Conservation (phyloP, 35 echinoderm and acorn worm genomes). For the Anneissia japonica region DNA sequence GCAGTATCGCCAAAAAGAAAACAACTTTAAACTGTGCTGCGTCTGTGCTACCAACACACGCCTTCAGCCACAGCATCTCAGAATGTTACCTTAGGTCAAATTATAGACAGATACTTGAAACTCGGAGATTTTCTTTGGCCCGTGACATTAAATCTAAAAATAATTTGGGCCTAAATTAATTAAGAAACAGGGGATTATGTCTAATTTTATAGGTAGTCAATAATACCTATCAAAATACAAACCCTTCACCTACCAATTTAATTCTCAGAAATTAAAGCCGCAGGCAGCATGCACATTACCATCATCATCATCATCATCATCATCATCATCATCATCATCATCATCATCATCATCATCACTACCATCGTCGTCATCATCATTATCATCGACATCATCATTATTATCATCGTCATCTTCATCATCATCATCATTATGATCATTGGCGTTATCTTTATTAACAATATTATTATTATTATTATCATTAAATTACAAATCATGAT, state of each 20-base stretch:
- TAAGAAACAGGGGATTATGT: neutral
- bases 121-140: neutral
- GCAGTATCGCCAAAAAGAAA: no score
- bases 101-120: neutral
- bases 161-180: neutral
- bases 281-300: neutral
- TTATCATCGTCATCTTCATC: no score
- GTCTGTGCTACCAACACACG: no score
- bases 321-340: constrained; percentile 26
- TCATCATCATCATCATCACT: constrained; percentile 21
- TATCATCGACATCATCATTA: no score
- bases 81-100: no score
- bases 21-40: no score
- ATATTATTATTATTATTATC: no score
- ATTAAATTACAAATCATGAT: no score
- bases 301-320: constrained; percentile 20
- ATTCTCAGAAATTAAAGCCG: neutral
- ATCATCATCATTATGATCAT: no score
- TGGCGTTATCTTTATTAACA: no score
- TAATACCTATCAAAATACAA: no score
- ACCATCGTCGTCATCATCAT: constrained; percentile 16
- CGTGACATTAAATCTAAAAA: neutral
- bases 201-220: neutral
- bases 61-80: no score
- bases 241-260: neutral